Evolutionary conservation across 1,140 invertebrate species (phyloP).

Genomic region (Plectus sambesii): DNA sequence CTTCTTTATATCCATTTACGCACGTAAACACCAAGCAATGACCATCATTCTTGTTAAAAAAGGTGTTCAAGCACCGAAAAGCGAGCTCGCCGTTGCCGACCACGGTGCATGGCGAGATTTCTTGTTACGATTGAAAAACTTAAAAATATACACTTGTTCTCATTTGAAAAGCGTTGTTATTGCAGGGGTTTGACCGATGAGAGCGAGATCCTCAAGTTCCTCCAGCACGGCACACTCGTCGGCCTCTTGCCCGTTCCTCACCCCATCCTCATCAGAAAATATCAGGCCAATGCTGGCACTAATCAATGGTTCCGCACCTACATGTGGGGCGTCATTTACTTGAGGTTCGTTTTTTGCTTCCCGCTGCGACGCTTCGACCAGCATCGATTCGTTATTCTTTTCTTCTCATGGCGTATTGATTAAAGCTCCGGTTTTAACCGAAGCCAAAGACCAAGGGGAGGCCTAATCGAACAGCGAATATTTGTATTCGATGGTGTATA

Average conservation of each 20-base stretch:
- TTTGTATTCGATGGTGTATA: slow-evolving; percentile 5
- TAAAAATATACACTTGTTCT: slow-evolving; percentile 7
- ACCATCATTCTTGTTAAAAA: too few species aligned
- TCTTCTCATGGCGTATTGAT: not conserved
- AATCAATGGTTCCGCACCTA: slow-evolving; percentile 98
- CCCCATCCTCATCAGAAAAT: slow-evolving; percentile 95
- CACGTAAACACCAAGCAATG: not conserved
- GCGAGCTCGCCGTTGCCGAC: too few species aligned
- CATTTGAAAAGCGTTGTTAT: slow-evolving; percentile 27
- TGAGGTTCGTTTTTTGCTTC: slow-evolving; percentile 57
- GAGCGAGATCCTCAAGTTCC: slow-evolving; percentile 94
- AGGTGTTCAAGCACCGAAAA: too few species aligned
- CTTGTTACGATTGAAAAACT: slow-evolving; percentile 20
- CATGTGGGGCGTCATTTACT: slow-evolving; percentile 98
- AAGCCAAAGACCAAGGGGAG: not conserved
- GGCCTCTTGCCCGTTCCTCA: slow-evolving; percentile 94
- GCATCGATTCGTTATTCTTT: not conserved
- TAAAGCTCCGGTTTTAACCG: too few species aligned
- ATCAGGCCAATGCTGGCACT: slow-evolving; percentile 93
- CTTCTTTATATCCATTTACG: too few species aligned
- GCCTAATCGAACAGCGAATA: too few species aligned
- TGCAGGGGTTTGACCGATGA: slow-evolving; percentile 92
- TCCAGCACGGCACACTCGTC: slow-evolving; percentile 95
- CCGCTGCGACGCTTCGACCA: too few species aligned
- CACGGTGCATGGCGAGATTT: too few species aligned